Base-by-base conservation (phyloP, 2,888 invertebrate species). In the Lathronympha strigana region DNA sequence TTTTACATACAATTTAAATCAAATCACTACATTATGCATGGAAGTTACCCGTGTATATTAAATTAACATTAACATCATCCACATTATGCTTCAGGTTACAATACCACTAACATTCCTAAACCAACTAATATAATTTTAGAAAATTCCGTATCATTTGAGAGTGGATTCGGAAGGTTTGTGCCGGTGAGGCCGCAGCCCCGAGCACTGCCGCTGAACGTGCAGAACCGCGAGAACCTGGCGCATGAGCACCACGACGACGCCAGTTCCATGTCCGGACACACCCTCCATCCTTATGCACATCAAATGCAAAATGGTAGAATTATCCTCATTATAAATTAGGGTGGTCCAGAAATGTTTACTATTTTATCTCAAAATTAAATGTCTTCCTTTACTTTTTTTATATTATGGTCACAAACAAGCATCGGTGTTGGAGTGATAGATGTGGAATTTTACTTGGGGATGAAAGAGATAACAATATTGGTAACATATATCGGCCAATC, bases 121-220 rank as follows among this genome's bases (percentile, higher is more conserved):
- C 33, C 23, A 33, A 66, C 54, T 66, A 61, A 60, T 63, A 40
- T 64, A 64, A 60, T 86, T 86, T 71, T 80, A 92, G 92, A 92
- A 70, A 89, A 90, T 72, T 81, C 90, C 31, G 86, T 84, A 38
- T 77, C 88, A 61, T 90, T 88, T 81, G 92, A 92, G 73, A 87
- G 88, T 83, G 90, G 91, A 61, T 88, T 90, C 76, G 89, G 91
- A 71, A 84, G 92, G 72, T 93, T 92, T 83, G 92, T 93, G 38
- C 92, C 92, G 40, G 92, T 93, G 23, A 82, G 92, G 70, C 92
- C 92, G 1, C 92, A 92, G 72, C 92, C 92, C 2, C 83, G 92
- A 47, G 88, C 83, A 11, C 75, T 92, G 63, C 91, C 91, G 1
- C 73, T 91, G 69, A 89, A 88, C 73, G 88, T 86, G 5, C 91